Evolutionary conservation across 1,140 invertebrate species (phyloP).

Genomic region (Homalodisca vitripennis): DNA sequence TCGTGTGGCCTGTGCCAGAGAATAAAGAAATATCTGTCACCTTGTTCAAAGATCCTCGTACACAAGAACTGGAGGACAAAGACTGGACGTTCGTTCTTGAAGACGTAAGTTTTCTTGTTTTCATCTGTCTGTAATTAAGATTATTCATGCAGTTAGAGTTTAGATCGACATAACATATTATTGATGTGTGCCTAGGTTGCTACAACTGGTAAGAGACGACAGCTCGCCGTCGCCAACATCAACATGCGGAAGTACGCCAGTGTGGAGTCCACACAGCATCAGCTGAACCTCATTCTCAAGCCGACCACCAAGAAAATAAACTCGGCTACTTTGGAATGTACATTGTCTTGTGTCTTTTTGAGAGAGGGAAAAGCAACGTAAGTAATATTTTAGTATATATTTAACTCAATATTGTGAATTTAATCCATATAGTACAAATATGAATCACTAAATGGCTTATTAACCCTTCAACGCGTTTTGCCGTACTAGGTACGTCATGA

Average conservation of each 20-base stretch:
- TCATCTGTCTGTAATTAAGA: neutral
- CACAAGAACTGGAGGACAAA: conserved; percentile 92
- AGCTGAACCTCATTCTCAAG: conserved; percentile 74
- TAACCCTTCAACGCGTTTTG: no score
- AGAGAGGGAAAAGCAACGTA: conserved; percentile 96
- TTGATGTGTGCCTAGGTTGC: conserved; percentile 70
- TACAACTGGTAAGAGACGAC: conserved; percentile 74
- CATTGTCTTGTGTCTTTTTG: conserved; percentile 87
- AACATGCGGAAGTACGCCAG: conserved; percentile 93
- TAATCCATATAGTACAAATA: no score
- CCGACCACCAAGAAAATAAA: conserved; percentile 80
- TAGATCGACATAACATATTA: neutral
- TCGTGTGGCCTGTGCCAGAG: conserved; percentile 90
- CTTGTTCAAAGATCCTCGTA: conserved; percentile 63
- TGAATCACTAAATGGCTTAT: no score
- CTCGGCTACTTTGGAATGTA: conserved; percentile 77
- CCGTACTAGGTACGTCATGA: no score
- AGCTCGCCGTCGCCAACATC: conserved; percentile 80
- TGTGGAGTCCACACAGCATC: conserved; percentile 79
- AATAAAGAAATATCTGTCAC: conserved; percentile 67
- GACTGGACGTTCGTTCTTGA: conserved; percentile 96
- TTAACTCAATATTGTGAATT: no score
- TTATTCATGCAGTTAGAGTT: neutral
- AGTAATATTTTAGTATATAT: conserved; percentile 52
- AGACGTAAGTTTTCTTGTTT: conserved; percentile 70